Evolutionary conservation across 2,888 invertebrate species (phyloP), one percentile per base, ranked within the genome.

Genomic region (Agrochola circellaris): DNA sequence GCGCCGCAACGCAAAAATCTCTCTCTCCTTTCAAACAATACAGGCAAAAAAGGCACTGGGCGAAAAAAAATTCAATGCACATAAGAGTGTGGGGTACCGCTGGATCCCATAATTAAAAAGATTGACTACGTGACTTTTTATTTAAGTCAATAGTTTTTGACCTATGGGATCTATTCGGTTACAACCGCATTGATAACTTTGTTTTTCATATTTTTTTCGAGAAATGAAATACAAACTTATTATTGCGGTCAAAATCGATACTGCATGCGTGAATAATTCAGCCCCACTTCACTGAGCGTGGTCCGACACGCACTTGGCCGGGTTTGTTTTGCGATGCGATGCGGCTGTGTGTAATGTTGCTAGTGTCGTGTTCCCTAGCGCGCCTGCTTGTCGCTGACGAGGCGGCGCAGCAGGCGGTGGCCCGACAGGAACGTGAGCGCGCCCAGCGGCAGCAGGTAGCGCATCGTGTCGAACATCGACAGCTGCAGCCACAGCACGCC

Each of bases 401-500:
- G 98, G 79, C 98, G 97, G 78, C 99, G 98, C 89, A 99, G 97
- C 93, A 99, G 97, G 87, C 98, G 98, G 94, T 99, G 99, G 3
- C 99, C 99, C 81, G 98, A 98, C 60, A 99, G 97, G 97, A 99
- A 99, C 76, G 99, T 99, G 86, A 99, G 97, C 60, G 98, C 97
- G 77, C 98, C 99, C 75, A 99, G 97, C 79, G 98, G 98, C 86
- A 98, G 97, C 89, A 99, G 97, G 96, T 99, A 99, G 89, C 99
- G 98, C 90, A 99, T 97, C 30, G 99, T 99, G 87, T 98, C 98
- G 97, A 99, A 99, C 99, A 99, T 99, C 92, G 99, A 98, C 89
- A 99, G 97, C 92, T 98, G 97, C 88, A 99, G 95, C 99, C 99
- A 99, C 97, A 99, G 99, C 90, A 98, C 95, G 73, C 97, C 98